phyloP scores from a whole-genome alignment of 92 coral and sea anemone genomes.

The Meandrina meandrites region DNA sequence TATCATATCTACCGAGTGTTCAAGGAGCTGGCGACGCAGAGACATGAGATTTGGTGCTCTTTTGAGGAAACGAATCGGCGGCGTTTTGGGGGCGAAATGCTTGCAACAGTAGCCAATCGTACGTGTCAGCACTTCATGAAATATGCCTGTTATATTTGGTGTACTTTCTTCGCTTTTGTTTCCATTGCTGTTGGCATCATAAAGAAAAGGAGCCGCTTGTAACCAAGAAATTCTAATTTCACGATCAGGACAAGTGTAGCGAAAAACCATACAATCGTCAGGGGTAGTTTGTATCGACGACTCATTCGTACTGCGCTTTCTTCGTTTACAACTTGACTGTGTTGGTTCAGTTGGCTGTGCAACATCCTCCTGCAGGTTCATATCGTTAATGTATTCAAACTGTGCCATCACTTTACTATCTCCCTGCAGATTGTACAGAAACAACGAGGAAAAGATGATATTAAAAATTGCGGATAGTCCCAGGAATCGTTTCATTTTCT shows the following conservation, averaged over 20 bases:
- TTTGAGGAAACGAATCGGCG: background rate
- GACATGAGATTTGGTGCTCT: background rate
- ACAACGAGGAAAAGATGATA: background rate
- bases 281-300: background rate
- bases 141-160: constrained; percentile 8
- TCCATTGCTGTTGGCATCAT: background rate
- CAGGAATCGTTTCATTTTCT: background rate
- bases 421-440: background rate
- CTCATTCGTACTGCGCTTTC: background rate
- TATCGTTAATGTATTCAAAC: background rate
- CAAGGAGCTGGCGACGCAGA: background rate
- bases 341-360: background rate
- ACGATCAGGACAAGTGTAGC: background rate
- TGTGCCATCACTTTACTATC: background rate
- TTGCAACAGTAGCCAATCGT: constrained; percentile 13
- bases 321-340: background rate
- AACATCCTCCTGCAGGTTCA: constrained; percentile 2
- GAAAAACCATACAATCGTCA: background rate
- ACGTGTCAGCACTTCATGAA: constrained; percentile 6
- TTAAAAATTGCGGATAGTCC: background rate
- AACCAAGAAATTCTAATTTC: constrained; percentile 15
- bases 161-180: background rate
- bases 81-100: background rate
- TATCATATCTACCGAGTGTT: background rate
- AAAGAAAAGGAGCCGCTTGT: constrained; percentile 6